phyloP scores from a whole-genome alignment of 2,113 vertebrate species.

The Etia nguti region DNA sequence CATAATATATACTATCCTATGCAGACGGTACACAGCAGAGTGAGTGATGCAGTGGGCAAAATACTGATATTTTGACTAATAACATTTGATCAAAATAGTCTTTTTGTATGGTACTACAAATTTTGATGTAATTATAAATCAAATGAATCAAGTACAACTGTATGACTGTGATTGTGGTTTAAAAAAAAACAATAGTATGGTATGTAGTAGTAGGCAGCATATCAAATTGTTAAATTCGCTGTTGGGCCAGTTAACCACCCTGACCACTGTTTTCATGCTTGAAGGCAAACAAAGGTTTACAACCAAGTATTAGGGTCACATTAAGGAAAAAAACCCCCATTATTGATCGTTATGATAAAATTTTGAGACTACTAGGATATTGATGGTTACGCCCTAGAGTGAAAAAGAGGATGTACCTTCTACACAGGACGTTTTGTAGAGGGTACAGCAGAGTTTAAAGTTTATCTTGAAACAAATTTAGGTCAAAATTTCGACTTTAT shows the following conservation, averaged over 20 bases:
- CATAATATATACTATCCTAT: not conserved
- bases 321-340: not conserved
- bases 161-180: not conserved
- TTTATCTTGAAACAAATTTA: not conserved
- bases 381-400: too few species aligned
- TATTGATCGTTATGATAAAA: too few species aligned
- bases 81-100: not conserved
- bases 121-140: not conserved
- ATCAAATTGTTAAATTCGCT: not conserved
- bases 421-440: not conserved
- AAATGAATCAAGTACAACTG: not conserved
- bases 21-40: not conserved
- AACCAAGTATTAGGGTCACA: not conserved
- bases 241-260: not conserved
- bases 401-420: not conserved
- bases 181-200: not conserved
- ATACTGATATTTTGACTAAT: not conserved
- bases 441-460: not conserved
- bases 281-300: not conserved
- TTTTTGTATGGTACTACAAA: not conserved
- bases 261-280: not conserved
- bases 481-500: not conserved
- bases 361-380: too few species aligned
- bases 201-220: rapidly evolving
- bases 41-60: not conserved